phyloP scores from a whole-genome alignment of 2,797 vertebrate genomes.

The Siniperca undulata region DNA sequence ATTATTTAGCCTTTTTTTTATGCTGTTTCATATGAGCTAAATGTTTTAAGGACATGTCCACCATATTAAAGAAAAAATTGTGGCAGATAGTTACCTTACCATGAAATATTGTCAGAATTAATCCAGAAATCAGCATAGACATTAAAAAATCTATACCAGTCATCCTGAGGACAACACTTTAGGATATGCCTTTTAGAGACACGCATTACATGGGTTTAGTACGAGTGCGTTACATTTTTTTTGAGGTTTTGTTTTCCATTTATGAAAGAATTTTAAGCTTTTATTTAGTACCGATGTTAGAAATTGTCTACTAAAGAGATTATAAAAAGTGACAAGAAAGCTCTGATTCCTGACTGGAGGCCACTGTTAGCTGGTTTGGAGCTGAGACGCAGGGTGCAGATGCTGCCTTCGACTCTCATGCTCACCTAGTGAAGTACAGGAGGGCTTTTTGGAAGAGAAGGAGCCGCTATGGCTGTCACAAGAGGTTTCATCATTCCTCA shows the following conservation, averaged over 20 bases:
- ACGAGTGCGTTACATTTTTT: not conserved
- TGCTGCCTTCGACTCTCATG: not conserved
- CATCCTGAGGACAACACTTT: not conserved
- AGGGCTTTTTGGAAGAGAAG: not conserved
- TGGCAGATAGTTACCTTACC: not conserved
- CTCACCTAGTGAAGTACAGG: constrained; percentile 13
- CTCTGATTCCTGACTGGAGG: not conserved
- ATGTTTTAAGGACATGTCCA: not conserved
- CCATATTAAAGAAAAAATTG: not conserved
- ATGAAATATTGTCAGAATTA: not conserved
- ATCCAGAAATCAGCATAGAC: not conserved
- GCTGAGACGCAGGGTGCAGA: not conserved
- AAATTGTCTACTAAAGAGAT: not conserved
- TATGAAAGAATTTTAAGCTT: not conserved
- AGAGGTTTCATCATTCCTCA: constrained; percentile 46
- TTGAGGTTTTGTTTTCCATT: not conserved
- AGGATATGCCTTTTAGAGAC: not conserved
- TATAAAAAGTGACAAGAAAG: not conserved
- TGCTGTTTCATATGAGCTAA: not conserved
- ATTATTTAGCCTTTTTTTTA: not conserved
- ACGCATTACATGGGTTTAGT: not conserved
- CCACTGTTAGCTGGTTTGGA: not conserved
- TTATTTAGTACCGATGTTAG: constrained; percentile 9
- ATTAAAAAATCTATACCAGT: not conserved
- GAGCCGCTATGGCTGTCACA: constrained; percentile 9